These are phyloP conservation scores for Latrodectus elegans DNA, from an alignment of 2,888 invertebrate genomes.

Conservation along the genomic window DNA sequence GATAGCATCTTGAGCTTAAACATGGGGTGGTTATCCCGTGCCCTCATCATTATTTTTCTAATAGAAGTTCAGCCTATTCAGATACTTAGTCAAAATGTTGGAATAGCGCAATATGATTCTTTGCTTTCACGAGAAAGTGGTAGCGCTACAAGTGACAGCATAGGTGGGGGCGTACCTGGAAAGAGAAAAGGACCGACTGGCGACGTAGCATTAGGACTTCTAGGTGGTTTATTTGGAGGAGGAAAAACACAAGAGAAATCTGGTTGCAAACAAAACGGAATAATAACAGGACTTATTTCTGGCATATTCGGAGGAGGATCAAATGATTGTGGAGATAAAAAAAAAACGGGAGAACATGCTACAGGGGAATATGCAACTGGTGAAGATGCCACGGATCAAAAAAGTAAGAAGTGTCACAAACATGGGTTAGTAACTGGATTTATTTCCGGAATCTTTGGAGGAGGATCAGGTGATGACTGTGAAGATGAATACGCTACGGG, in stretches of 20 bases:
- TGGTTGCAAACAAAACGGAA: too few species aligned
- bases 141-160: neutral
- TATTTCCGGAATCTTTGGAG: too few species aligned
- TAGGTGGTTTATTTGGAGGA: too few species aligned
- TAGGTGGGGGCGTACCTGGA: slow-evolving; percentile 7
- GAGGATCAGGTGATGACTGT: neutral
- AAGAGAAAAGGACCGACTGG: slow-evolving; percentile 2
- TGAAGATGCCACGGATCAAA: neutral
- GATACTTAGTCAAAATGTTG: neutral
- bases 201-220: neutral
- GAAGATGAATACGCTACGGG: neutral
- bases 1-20: neutral
- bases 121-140: too few species aligned
- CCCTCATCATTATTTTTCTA: neutral
- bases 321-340: neutral
- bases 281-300: neutral
- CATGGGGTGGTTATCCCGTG: slow-evolving; percentile 3
- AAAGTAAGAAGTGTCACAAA: too few species aligned
- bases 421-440: too few species aligned
- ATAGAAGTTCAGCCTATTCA: neutral
- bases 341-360: neutral
- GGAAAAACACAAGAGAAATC: too few species aligned
- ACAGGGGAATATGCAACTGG: too few species aligned
- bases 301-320: neutral
- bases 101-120: slow-evolving; percentile 31